Conservation (phyloP, 2,888 invertebrate genomes). For the Allygus modestus region DNA sequence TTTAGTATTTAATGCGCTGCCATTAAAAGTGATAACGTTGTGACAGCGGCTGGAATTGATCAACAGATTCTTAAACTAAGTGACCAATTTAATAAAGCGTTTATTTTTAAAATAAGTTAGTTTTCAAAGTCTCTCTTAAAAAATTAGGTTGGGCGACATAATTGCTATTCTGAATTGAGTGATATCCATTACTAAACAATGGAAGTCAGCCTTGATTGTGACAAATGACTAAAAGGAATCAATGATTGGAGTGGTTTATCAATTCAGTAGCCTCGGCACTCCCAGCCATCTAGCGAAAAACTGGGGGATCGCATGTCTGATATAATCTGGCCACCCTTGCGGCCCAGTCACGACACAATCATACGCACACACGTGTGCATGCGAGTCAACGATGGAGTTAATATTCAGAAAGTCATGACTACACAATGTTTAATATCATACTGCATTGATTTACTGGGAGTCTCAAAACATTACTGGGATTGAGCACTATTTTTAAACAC, state of each 20-base stretch:
- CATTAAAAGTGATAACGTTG: too few species aligned
- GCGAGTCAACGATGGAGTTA: background rate
- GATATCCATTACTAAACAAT: constrained; percentile 8
- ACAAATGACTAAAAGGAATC: constrained; percentile 22
- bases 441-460: background rate
- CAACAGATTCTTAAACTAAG: too few species aligned
- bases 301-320: constrained; percentile 31
- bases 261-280: constrained; percentile 29
- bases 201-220: constrained; percentile 7
- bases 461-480: background rate
- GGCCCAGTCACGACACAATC: constrained; percentile 16
- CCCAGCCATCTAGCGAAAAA: constrained; percentile 16
- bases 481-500: background rate
- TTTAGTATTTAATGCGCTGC: too few species aligned
- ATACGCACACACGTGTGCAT: background rate
- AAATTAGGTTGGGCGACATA: background rate
- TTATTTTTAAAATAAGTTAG: too few species aligned
- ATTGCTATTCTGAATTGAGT: background rate
- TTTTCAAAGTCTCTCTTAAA: too few species aligned
- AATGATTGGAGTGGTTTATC: constrained; percentile 13
- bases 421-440: background rate
- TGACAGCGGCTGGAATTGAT: too few species aligned
- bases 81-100: too few species aligned
- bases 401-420: constrained; percentile 30
- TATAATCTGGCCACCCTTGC: background rate